phyloP scores from a whole-genome alignment of 2,113 vertebrate species.

The Lanius ludovicianus region DNA sequence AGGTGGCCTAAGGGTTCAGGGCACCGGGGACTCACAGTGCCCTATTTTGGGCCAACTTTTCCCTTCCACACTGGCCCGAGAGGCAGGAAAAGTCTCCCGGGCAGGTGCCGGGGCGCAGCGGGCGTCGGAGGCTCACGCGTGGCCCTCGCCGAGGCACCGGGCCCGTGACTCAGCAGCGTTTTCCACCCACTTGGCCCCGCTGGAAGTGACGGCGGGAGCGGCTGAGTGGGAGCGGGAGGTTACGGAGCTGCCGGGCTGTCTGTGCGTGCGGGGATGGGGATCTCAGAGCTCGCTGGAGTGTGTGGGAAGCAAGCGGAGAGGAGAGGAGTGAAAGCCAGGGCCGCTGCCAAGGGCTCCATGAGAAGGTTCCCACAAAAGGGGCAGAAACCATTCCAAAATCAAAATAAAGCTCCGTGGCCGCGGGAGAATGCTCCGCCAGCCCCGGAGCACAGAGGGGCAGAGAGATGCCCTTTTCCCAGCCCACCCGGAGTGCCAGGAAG shows the following conservation, averaged over 20 bases:
- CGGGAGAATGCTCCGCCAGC: neutral
- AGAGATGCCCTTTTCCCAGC: neutral
- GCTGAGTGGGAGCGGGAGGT: conserved; percentile 33
- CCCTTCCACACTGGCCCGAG: accelerated
- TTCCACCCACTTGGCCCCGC: conserved; percentile 17
- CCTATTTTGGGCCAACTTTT: accelerated
- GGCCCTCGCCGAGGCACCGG: neutral
- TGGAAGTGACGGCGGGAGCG: neutral
- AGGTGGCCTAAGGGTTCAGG: accelerated
- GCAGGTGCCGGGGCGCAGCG: neutral
- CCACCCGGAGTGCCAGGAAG: neutral
- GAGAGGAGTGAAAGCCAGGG: neutral
- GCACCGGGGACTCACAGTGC: accelerated
- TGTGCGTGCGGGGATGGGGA: neutral
- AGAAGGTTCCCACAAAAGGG: neutral
- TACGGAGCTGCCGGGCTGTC: conserved; percentile 10
- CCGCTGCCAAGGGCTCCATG: conserved; percentile 31
- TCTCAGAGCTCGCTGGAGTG: neutral
- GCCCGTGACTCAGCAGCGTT: conserved; percentile 35
- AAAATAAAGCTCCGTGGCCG: neutral
- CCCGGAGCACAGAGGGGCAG: neutral
- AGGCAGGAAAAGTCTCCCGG: neutral
- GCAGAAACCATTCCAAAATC: neutral
- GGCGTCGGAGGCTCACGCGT: neutral
- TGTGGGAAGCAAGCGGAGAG: conserved; percentile 23